These are phyloP conservation scores for Meiosimyza platycephala DNA, from an alignment of 2,888 invertebrate species.

Conservation along the genomic window DNA sequence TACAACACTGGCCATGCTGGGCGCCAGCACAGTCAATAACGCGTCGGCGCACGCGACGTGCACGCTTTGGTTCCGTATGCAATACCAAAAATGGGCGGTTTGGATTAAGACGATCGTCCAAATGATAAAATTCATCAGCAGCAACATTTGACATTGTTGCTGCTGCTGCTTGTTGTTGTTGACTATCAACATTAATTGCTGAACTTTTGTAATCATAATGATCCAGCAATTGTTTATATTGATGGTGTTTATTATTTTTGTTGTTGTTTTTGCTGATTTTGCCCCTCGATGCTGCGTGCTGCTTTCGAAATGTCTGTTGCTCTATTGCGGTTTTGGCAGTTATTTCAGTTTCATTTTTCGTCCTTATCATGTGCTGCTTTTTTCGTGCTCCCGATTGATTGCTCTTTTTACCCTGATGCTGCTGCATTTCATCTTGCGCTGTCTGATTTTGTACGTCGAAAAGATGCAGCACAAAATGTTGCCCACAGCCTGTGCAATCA, in stretches of 20 bases:
- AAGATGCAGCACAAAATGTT: slow-evolving; percentile 77
- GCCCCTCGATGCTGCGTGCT: slow-evolving; percentile 5
- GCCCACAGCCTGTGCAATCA: slow-evolving; percentile 86
- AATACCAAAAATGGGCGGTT: slow-evolving; percentile 87
- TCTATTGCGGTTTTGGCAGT: neutral
- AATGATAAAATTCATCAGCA: neutral
- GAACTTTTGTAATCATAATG: neutral
- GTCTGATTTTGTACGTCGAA: slow-evolving; percentile 55
- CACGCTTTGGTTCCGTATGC: slow-evolving; percentile 76
- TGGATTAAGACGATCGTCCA: slow-evolving; percentile 67
- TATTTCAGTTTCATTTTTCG: neutral
- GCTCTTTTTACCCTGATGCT: neutral
- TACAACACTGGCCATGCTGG: slow-evolving; percentile 79
- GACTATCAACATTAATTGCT: neutral
- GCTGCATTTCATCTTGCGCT: neutral
- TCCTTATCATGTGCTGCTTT: slow-evolving; percentile 5
- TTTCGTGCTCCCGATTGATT: neutral
- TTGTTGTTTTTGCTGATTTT: slow-evolving; percentile 13
- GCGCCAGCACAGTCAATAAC: slow-evolving; percentile 84
- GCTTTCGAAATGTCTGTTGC: neutral
- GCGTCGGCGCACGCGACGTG: slow-evolving; percentile 79
- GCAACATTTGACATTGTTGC: slow-evolving; percentile 9
- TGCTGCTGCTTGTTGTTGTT: neutral
- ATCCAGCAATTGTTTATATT: slow-evolving; percentile 5
- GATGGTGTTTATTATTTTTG: slow-evolving; percentile 21